Conservation (phyloP, 1,140 invertebrate genomes). For the Eupeodes corollae region DNA sequence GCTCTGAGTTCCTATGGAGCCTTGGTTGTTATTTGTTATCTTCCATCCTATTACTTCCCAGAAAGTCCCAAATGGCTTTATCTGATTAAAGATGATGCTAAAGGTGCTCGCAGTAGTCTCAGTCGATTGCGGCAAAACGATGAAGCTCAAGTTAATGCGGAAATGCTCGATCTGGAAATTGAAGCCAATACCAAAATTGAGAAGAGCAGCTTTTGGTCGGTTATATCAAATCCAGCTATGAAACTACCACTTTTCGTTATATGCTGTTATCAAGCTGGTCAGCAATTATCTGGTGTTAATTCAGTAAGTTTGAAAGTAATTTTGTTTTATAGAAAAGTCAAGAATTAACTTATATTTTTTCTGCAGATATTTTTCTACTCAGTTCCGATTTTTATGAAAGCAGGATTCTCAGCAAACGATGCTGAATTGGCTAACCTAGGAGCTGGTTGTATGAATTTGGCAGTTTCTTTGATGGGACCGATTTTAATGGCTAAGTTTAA, state of each 20-base stretch:
- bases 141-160: conserved; percentile 28
- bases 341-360: background rate
- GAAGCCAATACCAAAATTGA: conserved; percentile 11
- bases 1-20: conserved; percentile 53
- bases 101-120: conserved; percentile 40
- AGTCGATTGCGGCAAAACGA: conserved; percentile 10
- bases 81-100: conserved; percentile 48
- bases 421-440: conserved; percentile 55
- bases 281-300: conserved; percentile 78
- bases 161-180: conserved; percentile 33
- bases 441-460: conserved; percentile 53
- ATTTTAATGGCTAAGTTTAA: conserved; percentile 42
- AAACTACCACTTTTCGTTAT: conserved; percentile 59
- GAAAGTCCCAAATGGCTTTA: conserved; percentile 78
- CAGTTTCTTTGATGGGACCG: conserved; percentile 49
- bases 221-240: conserved; percentile 44
- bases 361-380: conserved; percentile 65
- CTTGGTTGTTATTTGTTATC: conserved; percentile 44
- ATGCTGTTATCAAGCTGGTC: conserved; percentile 60
- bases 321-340: too few species aligned
- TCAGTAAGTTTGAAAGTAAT: conserved; percentile 45
- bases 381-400: conserved; percentile 48
- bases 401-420: conserved; percentile 41
- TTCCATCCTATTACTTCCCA: conserved; percentile 53
- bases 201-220: conserved; percentile 38